Conservation (phyloP, 2,888 invertebrate genomes). For the Bhutanitis thaidina region DNA sequence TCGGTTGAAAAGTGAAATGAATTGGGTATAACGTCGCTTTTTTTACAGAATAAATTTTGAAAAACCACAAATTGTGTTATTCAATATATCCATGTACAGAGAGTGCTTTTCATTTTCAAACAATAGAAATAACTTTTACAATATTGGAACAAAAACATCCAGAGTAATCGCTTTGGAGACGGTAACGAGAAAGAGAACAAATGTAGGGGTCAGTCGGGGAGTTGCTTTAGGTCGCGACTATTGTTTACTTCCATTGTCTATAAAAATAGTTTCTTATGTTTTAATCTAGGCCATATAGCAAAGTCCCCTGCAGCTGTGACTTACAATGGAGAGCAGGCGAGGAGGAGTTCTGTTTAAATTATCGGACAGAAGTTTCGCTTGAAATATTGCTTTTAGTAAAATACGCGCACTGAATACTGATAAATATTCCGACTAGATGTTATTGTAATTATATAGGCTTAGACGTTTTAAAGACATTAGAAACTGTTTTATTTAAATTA, state of each 20-base stretch:
- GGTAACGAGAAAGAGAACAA: conserved; percentile 23
- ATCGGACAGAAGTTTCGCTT: conserved; percentile 21
- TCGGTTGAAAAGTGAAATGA: no score
- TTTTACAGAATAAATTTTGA: no score
- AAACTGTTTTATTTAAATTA: not conserved
- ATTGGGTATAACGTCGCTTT: no score
- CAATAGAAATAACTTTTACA: conserved; percentile 12
- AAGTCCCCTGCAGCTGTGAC: conserved; percentile 22
- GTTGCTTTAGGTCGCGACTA: conserved; percentile 31
- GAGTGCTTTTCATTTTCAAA: conserved; percentile 8
- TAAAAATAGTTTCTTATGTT: conserved; percentile 27
- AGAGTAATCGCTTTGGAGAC: conserved; percentile 21
- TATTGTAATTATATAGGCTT: conserved; percentile 7
- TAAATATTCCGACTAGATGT: conserved; percentile 16
- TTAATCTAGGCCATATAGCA: conserved; percentile 28
- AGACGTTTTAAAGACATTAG: conserved; percentile 11
- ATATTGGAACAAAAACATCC: conserved; percentile 17
- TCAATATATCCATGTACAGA: not conserved
- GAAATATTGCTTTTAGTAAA: conserved; percentile 21
- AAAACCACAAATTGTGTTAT: no score
- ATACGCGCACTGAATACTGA: conserved; percentile 14
- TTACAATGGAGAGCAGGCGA: conserved; percentile 17
- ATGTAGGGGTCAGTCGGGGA: conserved; percentile 29
- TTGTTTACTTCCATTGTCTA: conserved; percentile 30
- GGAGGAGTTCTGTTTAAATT: conserved; percentile 21